Base-by-base conservation (phyloP, 2,113 vertebrate species). In the Antechinus stuartii region DNA sequence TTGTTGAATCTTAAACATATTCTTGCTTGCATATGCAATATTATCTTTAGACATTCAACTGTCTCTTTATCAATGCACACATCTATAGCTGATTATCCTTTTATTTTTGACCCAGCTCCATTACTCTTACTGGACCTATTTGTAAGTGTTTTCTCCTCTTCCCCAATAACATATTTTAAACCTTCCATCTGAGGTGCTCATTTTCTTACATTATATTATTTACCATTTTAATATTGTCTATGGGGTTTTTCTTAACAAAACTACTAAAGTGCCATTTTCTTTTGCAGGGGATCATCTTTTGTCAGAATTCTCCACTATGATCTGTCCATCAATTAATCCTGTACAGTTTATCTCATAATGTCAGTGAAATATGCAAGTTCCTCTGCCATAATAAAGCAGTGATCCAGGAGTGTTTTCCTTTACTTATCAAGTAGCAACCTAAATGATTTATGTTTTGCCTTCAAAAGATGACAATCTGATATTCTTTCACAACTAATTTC, bases 391-490 rank as follows among this genome's bases (percentile, higher is more conserved):
- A 23, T 0, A 84, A 22, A 19, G 19, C n/a, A 42, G 2, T 42
- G n/a, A 16, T 42, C 19, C n/a, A 42, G n/a, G 35, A 84, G 19
- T 22, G n/a, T 1, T 42, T 35, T 94, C 25, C 19, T 93, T 61
- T 84, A 89, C 42, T 23, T 95, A 55, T 35, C 35, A 93, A 94
- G 89, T 92, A 22, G 3, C 54, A 94, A 1, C 94, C 91, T 91
- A 3, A 84, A 93, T 2, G 92, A 97, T 93, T 42, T 95, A 6
- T 92, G 9, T 92, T 95, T 50, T 95, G 16, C 7, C 54, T 92
- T 54, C 50, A 89, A 57, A 97, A 94, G 25, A 55, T 54, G 30
- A 0, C 6, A 92, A 56, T 30, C 42, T 54, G 90, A 94, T 95
- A 53, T 54, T 8, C 26, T 52, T 92, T 96, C 94, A 52, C 95